Evolutionary conservation across 2,888 invertebrate species (phyloP), one percentile per base, ranked within the genome.

Genomic region (Dryobota labecula): DNA sequence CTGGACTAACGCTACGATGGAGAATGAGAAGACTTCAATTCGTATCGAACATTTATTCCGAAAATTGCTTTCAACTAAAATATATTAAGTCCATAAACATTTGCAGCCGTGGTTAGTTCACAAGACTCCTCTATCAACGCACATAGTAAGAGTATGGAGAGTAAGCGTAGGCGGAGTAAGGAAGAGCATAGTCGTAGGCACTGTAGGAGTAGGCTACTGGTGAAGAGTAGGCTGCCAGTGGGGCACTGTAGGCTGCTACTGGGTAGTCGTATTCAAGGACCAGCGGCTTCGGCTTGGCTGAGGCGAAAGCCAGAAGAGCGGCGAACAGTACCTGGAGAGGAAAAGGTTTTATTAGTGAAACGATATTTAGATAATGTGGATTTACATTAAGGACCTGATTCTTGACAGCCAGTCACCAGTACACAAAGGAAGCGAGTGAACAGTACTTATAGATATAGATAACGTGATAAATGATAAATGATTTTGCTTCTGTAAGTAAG

Each of bases 281-380:
- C 72, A 94, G 77, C 30, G 96, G 96, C 90, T 96, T 95, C 56
- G 97, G 96, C 90, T 95, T 95, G 47, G 97, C 96, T 65, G 93
- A 88, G 56, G 95, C 96, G 72, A 96, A 90, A 84, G 96, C 96
- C 93, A 97, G 87, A 49, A 97, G 89, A 88, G 96, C 95, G 80
- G 94, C 93, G 89, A 97, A 92, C 84, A 97, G 62, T 47, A 94
- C 76, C 94, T 94, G 92, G 24, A 87, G 6, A 41, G 33, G 2
- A 54, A 8, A 53, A n/a, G 2, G 13, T 24, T 18, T 43, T 47
- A 47, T 60, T 33, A 67, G 24, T 51, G 15, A 54, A 54, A 30
- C 24, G 18, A 18, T 5, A 43, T 2, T 43, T 36, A 6, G 18
- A 18, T 43, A 43, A 43, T 20, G 0, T 43, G 5, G 9, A 6